These are phyloP conservation scores for Patella caerulea DNA, from an alignment of 2,888 invertebrate genomes.

Conservation along the genomic window DNA sequence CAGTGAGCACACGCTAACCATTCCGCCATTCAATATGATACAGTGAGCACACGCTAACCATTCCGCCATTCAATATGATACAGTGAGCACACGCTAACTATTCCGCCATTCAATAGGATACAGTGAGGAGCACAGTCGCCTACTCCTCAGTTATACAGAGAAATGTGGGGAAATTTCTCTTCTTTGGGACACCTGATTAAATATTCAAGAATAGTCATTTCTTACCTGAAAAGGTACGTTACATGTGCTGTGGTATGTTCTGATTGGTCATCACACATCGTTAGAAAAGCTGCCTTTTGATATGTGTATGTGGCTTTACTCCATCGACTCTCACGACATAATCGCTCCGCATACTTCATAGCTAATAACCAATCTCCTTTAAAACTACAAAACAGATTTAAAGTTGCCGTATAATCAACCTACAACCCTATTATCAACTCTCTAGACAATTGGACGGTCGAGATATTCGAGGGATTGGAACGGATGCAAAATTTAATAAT, in stretches of 20 bases:
- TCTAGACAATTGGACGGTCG: no score
- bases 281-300: conserved; percentile 86
- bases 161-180: no score
- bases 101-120: no score
- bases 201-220: conserved; percentile 8
- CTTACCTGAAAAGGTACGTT: conserved; percentile 80
- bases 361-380: conserved; percentile 84
- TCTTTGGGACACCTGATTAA: no score
- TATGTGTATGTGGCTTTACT: conserved; percentile 93
- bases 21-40: no score
- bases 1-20: no score
- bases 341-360: conserved; percentile 79
- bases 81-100: no score
- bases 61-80: no score
- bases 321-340: conserved; percentile 89
- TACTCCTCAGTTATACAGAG: no score
- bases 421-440: neutral
- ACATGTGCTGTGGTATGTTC: conserved; percentile 74
- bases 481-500: neutral
- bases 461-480: neutral
- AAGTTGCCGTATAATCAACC: neutral
- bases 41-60: no score
- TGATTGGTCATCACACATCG: conserved; percentile 78
- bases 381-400: conserved; percentile 58
- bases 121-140: no score